Percentiles rank a stretch among this genome's conserved stretches.
Evolutionary conservation across 30 jellyfish, hydroid and myxozoan genomes (phyloP).

Genomic region (Hydractinia symbiolongicarpus): DNA sequence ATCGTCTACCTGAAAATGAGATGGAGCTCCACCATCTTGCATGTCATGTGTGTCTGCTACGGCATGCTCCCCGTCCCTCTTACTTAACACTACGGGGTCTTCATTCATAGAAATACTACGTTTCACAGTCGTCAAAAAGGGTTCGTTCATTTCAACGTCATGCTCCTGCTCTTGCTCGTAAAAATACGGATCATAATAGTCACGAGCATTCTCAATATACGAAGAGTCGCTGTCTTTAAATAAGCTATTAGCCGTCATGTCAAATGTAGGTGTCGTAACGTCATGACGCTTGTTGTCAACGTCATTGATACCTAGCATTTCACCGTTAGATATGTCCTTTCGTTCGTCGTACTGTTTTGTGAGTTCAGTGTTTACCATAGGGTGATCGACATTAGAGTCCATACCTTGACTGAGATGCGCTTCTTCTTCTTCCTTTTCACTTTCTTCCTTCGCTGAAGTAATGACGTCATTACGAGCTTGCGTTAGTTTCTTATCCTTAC

Average conservation of each 20-base stretch:
- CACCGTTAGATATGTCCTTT: conserved; percentile 72
- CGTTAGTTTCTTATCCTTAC: conserved; percentile 11
- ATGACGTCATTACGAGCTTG: conserved; percentile 28
- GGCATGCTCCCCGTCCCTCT: conserved; percentile 39
- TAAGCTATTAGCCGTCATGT: neutral
- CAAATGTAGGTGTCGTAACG: neutral
- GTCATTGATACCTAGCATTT: conserved; percentile 68
- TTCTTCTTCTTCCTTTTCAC: conserved; percentile 24
- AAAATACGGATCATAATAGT: neutral
- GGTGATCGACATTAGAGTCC: conserved; percentile 89
- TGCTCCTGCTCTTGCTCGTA: neutral
- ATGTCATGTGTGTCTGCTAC: conserved; percentile 78
- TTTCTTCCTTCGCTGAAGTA: neutral
- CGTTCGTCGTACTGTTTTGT: conserved; percentile 61
- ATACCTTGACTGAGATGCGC: conserved; percentile 53
- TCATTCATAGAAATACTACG: conserved; percentile 13
- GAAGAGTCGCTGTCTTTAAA: conserved; percentile 4
- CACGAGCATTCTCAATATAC: neutral
- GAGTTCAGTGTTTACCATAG: conserved; percentile 71
- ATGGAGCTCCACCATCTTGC: conserved; percentile 94
- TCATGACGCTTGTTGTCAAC: conserved; percentile 20
- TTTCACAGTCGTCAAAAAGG: conserved; percentile 14
- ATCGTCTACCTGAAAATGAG: conserved; percentile 91
- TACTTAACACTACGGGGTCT: neutral
- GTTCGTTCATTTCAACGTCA: neutral